Conservation (phyloP, 2,113 vertebrate species). For the Aphelocoma coerulescens region DNA sequence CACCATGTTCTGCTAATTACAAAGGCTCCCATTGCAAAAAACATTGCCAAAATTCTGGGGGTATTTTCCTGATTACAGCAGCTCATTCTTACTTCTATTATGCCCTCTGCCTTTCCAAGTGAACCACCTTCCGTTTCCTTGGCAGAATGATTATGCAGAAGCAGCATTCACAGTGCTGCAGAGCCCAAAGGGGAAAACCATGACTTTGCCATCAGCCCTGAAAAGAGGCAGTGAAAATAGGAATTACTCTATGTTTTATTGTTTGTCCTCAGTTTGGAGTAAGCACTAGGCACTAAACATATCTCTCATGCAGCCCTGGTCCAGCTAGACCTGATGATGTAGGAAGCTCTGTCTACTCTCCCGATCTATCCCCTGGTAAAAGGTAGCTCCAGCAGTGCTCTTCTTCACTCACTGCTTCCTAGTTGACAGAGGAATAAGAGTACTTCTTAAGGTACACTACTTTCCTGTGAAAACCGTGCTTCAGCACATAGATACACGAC, state of each 20-base stretch:
- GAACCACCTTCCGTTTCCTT: not conserved
- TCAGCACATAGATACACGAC: not conserved
- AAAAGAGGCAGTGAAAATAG: not conserved
- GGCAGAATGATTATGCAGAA: not conserved
- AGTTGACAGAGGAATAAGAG: not conserved
- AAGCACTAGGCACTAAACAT: not conserved
- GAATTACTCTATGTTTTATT: not conserved
- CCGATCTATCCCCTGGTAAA: rapidly evolving
- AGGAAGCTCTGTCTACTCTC: not conserved
- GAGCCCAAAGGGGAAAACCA: not conserved
- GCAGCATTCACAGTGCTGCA: not conserved
- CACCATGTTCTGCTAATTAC: not conserved
- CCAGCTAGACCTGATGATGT: not conserved
- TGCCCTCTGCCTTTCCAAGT: not conserved
- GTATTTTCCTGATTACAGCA: not conserved
- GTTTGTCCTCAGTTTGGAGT: not conserved
- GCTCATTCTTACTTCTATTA: not conserved
- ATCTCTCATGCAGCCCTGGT: rapidly evolving
- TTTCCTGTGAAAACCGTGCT: not conserved
- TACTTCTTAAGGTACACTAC: not conserved
- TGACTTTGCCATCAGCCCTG: not conserved
- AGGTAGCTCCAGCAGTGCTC: not conserved
- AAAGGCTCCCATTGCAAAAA: not conserved
- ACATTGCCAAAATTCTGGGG: not conserved
- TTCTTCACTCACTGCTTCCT: not conserved